These are phyloP conservation scores for Macrotis lagotis DNA, from an alignment of 2,113 vertebrate species.

Conservation along the genomic window DNA sequence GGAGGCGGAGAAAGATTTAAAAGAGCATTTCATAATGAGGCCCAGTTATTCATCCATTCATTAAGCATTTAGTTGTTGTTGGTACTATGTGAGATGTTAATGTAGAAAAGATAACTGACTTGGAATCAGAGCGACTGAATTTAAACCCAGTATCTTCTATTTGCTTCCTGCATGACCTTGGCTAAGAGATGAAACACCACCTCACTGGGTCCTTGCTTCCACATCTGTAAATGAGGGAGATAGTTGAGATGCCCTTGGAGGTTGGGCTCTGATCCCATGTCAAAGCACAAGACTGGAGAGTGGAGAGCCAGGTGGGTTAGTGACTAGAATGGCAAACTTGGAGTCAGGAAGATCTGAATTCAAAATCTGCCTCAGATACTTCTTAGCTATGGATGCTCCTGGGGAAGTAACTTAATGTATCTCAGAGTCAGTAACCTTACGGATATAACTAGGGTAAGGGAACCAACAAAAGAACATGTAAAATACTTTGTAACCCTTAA, in stretches of 20 bases:
- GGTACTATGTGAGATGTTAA: neutral
- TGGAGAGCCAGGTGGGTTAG: neutral
- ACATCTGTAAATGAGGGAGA: neutral
- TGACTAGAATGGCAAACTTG: neutral
- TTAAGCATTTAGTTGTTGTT: neutral
- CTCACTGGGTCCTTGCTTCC: neutral
- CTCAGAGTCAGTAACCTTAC: neutral
- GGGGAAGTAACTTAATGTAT: neutral
- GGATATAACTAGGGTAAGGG: neutral
- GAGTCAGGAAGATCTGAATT: neutral
- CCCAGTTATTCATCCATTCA: neutral
- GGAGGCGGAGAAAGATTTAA: neutral
- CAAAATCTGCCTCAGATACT: neutral
- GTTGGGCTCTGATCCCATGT: neutral
- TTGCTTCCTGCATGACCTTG: neutral
- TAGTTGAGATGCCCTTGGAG: neutral
- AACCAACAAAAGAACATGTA: neutral
- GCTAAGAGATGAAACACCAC: neutral
- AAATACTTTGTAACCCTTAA: neutral
- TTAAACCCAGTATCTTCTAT: neutral
- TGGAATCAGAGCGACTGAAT: neutral
- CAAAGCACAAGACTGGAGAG: neutral
- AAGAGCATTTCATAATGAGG: neutral
- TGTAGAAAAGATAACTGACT: neutral
- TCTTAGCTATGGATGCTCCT: neutral